Evolutionary conservation across 1,140 invertebrate genomes (phyloP), one percentile per base, ranked within the genome.

Genomic region (Monochamus saltuarius): DNA sequence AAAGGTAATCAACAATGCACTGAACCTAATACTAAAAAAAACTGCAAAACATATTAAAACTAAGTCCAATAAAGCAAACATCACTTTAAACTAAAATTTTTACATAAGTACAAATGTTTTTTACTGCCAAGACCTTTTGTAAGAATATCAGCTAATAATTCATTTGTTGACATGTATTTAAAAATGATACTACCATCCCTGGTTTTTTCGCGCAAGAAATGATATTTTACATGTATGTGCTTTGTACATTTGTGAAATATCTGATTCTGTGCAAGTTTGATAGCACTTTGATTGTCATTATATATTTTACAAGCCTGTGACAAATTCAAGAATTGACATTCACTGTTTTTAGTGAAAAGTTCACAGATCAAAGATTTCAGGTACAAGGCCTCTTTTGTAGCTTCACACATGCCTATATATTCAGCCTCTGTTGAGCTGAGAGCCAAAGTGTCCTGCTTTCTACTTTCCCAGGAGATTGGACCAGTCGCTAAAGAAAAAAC

Each of bases 391-490:
- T 62, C 56, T 45, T 58, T 62, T 34, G 56, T 35, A 36, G 57
- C 57, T 51, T 64, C 50, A 46, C 61, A 57, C 35, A 61, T 39
- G 4, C 69, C 64, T 2, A 76, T 61, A 61, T 69, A 74, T 59
- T 77, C 75, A 22, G 74, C 68, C 60, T 78, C 70, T 16, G 71
- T 73, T 29, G 63, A 72, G 43, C 69, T 75, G 8, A 76, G 46
- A 29, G 67, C 56, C 7, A 72, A 54, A 45, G 37, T 63, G n/a
- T 64, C 55, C 46, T 76, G 74, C 34, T 73, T 73, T 36, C 65
- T 59, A 13, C 57, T 53, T 39, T 42, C 47, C 75, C 73, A 73
- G 1, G 59, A 58, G 29, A 76, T 59, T 9, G 59, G 38, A 13
- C 45, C 62, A 10, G 58, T 65, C 39, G 52, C 57, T 13, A 71